Evolutionary conservation across 2,113 vertebrate species (phyloP).

Genomic region (Lepisosteus osseus): DNA sequence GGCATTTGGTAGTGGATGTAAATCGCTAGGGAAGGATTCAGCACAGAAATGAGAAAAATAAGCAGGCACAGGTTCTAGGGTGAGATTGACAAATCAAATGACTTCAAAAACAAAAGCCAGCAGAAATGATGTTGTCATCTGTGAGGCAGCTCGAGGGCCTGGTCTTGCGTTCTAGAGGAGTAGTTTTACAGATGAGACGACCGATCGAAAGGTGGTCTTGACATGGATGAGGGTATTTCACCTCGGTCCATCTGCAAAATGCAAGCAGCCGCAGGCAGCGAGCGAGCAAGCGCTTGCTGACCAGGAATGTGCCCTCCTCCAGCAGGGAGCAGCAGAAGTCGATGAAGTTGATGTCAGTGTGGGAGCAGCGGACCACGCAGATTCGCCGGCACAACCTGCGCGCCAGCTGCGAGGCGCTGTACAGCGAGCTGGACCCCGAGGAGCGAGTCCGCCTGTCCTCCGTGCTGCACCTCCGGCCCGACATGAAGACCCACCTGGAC

Average conservation of each 20-base stretch:
- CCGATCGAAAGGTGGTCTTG: slow-evolving; percentile 20
- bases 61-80: too few species aligned
- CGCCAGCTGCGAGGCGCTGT: slow-evolving; percentile 85
- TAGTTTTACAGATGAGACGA: too few species aligned
- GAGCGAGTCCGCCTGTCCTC: slow-evolving; percentile 73
- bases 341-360: slow-evolving; percentile 84
- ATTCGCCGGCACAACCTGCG: slow-evolving; percentile 84
- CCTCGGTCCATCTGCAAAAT: slow-evolving; percentile 16
- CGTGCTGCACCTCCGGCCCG: slow-evolving; percentile 75
- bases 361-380: slow-evolving; percentile 91
- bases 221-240: slow-evolving; percentile 38
- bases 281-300: neutral
- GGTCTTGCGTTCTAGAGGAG: too few species aligned
- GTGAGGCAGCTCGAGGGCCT: too few species aligned
- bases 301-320: slow-evolving; percentile 25
- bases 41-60: too few species aligned
- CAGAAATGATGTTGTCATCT: too few species aligned
- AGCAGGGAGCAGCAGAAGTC: slow-evolving; percentile 89
- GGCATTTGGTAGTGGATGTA: too few species aligned
- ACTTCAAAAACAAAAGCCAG: too few species aligned
- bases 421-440: slow-evolving; percentile 86
- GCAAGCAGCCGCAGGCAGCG: neutral
- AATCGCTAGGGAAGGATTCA: too few species aligned
- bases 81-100: too few species aligned
- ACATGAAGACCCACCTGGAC: slow-evolving; percentile 91